Base-by-base conservation (phyloP, 2,113 vertebrate genomes). In the Spea multiplicata region DNA sequence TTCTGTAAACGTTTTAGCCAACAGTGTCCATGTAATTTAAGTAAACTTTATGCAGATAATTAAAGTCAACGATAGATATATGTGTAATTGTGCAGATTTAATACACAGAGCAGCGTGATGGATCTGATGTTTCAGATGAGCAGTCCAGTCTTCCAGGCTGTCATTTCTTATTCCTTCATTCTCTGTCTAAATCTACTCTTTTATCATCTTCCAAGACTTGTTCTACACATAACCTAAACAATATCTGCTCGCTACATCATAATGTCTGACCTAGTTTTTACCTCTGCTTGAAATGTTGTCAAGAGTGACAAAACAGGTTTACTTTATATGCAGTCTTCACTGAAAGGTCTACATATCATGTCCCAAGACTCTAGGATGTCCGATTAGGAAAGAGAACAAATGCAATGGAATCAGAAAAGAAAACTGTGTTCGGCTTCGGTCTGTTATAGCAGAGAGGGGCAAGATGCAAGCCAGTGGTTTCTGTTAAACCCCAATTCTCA, bases 281-380 rank as follows among this genome's bases (percentile, higher is more conserved):
- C 71, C 47, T 80, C 65, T 75, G 52, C 66, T 73, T 80, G 50
- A 80, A 61, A 65, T 66, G 64, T 80, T 74, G 78, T 80, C 71
- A 80, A 66, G 71, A 52, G 64, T 80, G 71, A 71, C 78, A 80
- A 80, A 80, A 80, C 64, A 74, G 78, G 73, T 74, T 80, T 68
- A 68, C 47, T 74, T 80, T 80, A 67, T 80, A 80, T 74, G 78
- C 78, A 74, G 67, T 74, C 48, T 67, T 30, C 64, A 44, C 50
- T 66, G 65, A 74, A 73, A 47, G 78, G 71, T 48, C 71, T 71
- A 30, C 61, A 50, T 71, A n/a, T 48, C 52, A 48, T 44, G 75
- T 16, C 59, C 62, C 45, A 65, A 59, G 52, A 79, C 14, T 16
- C 62, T 59, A 71, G 68, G 47, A 67, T 59, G 30, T 46, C 44